A percentile compares a stretch with the other conserved stretches of the same genome.
Conservation (phyloP, 2,113 vertebrate species). For the Callocephalon fimbriatum region DNA sequence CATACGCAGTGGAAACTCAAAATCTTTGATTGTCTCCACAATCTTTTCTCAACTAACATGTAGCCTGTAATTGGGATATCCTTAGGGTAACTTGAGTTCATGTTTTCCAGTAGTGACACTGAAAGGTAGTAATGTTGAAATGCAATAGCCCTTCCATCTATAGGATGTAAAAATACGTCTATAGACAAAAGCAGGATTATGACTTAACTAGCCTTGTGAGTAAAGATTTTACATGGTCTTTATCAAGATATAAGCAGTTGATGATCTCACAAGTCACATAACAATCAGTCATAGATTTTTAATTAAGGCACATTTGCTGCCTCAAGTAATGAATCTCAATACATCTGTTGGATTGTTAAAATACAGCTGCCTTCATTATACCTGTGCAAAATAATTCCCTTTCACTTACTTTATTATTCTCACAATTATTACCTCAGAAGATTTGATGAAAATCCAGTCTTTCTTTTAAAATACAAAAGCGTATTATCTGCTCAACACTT, state of each 20-base stretch:
- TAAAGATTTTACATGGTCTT: neutral
- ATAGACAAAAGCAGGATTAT: neutral
- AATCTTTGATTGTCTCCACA: neutral
- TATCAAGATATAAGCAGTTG: neutral
- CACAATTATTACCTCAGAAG: neutral
- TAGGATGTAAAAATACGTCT: neutral
- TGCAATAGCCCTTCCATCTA: neutral
- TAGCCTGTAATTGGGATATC: neutral
- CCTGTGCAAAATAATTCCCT: neutral
- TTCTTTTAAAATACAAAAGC: neutral
- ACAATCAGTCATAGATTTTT: neutral
- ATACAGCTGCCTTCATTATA: neutral
- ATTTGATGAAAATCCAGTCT: neutral
- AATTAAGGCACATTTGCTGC: neutral
- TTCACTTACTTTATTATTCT: neutral
- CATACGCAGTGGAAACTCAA: neutral
- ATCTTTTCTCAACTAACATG: neutral
- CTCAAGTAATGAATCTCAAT: neutral
- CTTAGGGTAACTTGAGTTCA: rapidly evolving
- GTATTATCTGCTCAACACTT: neutral
- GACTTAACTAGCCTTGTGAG: neutral
- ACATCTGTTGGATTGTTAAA: neutral
- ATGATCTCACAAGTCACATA: neutral
- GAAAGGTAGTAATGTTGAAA: neutral
- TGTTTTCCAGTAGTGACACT: neutral